These are phyloP conservation scores for Notocelia uddmanniana DNA, from an alignment of 2,888 invertebrate species.

Conservation along the genomic window DNA sequence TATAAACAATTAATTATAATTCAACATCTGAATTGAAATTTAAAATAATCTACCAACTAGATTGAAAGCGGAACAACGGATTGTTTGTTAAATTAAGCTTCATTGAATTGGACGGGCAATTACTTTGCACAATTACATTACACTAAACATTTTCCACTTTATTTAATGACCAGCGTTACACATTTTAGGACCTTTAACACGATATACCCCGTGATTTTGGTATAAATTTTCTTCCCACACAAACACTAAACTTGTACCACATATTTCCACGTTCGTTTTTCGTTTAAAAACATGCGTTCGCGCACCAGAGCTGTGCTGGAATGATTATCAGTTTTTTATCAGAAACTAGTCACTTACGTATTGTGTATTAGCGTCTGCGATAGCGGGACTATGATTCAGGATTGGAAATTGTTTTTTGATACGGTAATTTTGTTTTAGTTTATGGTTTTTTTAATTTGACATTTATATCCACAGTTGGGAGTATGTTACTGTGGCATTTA, in stretches of 20 bases:
- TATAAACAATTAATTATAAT: slow-evolving; percentile 26
- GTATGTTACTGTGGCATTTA: slow-evolving; percentile 14
- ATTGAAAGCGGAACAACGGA: slow-evolving; percentile 3
- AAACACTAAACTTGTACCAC: not conserved
- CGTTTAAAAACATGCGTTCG: slow-evolving; percentile 70
- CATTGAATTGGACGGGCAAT: not conserved
- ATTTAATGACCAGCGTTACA: not conserved
- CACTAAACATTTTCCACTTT: not conserved
- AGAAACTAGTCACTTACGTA: slow-evolving; percentile 76
- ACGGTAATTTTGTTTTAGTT: slow-evolving; percentile 56
- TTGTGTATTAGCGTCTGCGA: slow-evolving; percentile 80
- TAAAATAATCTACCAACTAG: not conserved
- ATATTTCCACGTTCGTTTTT: slow-evolving; percentile 10
- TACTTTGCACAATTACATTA: not conserved
- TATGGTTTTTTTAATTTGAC: slow-evolving; percentile 26
- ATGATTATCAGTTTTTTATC: slow-evolving; percentile 82
- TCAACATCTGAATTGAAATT: slow-evolving; percentile 4
- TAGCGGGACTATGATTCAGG: slow-evolving; percentile 62
- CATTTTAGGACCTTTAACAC: not conserved
- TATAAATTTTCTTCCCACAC: not conserved
- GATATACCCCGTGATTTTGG: not conserved
- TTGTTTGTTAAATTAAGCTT: not conserved
- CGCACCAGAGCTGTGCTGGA: slow-evolving; percentile 70
- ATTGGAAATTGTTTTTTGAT: slow-evolving; percentile 64
- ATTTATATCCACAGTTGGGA: slow-evolving; percentile 6